Evolutionary conservation across 2,888 invertebrate genomes (phyloP).

Genomic region (Limnephilus marmoratus): DNA sequence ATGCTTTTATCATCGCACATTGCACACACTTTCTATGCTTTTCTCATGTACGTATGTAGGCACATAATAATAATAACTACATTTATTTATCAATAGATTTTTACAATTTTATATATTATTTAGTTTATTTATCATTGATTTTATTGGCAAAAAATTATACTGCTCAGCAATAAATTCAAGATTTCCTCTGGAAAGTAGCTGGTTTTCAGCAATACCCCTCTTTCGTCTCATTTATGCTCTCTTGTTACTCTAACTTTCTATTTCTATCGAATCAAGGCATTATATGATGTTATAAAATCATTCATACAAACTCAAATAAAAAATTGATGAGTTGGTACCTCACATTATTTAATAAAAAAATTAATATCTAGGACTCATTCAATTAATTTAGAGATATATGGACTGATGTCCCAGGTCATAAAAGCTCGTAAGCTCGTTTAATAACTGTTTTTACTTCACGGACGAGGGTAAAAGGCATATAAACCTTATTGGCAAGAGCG

Average conservation of each 20-base stretch:
- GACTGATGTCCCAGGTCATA: background rate
- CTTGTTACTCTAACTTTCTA: background rate
- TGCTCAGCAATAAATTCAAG: too few relatives aligned
- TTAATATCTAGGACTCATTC: background rate
- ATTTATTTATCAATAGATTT: too few relatives aligned
- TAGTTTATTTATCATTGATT: too few relatives aligned
- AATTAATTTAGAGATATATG: background rate
- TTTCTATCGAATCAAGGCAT: background rate
- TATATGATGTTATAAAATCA: background rate
- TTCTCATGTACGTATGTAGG: too few relatives aligned
- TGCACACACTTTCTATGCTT: too few relatives aligned
- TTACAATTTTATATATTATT: too few relatives aligned
- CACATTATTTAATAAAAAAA: background rate
- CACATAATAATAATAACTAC: too few relatives aligned
- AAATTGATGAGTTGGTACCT: too few relatives aligned
- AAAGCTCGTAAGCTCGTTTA: constrained; percentile 27
- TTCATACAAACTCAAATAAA: background rate
- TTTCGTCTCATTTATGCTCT: background rate
- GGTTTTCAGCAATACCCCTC: too few relatives aligned
- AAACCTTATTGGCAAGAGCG: constrained; percentile 24
- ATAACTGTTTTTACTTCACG: constrained; percentile 43
- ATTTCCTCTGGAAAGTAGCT: too few relatives aligned
- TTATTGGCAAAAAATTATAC: too few relatives aligned
- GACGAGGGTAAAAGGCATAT: constrained; percentile 8
- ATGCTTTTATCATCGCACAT: too few relatives aligned